Evolutionary conservation across 1,140 invertebrate species (phyloP).

Genomic region (Popillia japonica): DNA sequence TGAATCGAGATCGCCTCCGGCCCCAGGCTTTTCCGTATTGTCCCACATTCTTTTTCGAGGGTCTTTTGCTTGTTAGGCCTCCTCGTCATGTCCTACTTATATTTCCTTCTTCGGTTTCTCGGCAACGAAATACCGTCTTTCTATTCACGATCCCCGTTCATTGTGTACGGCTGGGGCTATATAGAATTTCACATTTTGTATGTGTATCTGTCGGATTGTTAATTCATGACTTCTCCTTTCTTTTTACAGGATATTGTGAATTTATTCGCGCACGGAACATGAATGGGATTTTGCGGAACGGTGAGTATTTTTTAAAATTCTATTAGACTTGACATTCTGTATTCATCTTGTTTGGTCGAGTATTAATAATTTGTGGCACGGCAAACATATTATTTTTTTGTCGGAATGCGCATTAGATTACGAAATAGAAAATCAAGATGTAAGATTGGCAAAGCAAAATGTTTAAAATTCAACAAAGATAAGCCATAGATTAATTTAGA

Average conservation of each 20-base stretch:
- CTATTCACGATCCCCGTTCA: constrained; percentile 26
- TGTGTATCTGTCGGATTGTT: constrained; percentile 32
- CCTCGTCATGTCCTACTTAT: constrained; percentile 30
- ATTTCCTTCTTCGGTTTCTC: constrained; percentile 34
- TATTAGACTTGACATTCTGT: not conserved
- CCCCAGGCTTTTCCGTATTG: constrained; percentile 31
- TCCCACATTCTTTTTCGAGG: constrained; percentile 36
- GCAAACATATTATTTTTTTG: not conserved
- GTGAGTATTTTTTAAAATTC: constrained; percentile 26
- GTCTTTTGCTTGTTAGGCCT: constrained; percentile 36
- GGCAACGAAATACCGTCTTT: constrained; percentile 19
- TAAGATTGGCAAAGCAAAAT: not conserved
- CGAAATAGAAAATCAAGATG: not conserved
- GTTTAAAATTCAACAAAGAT: not conserved
- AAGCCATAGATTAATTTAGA: no score
- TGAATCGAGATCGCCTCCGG: constrained; percentile 20
- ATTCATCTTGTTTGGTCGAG: not conserved
- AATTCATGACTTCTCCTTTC: constrained; percentile 37
- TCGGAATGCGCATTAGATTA: not conserved
- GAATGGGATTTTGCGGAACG: constrained; percentile 5
- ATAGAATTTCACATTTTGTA: constrained; percentile 26
- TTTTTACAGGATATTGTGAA: constrained; percentile 26
- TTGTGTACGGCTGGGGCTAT: not conserved
- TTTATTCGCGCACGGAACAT: constrained; percentile 19
- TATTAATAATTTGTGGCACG: not conserved